A percentile compares a stretch with the other conserved stretches of the same genome.
Conservation (phyloP, 2,888 invertebrate genomes). For the Eristalinus aeneus region DNA sequence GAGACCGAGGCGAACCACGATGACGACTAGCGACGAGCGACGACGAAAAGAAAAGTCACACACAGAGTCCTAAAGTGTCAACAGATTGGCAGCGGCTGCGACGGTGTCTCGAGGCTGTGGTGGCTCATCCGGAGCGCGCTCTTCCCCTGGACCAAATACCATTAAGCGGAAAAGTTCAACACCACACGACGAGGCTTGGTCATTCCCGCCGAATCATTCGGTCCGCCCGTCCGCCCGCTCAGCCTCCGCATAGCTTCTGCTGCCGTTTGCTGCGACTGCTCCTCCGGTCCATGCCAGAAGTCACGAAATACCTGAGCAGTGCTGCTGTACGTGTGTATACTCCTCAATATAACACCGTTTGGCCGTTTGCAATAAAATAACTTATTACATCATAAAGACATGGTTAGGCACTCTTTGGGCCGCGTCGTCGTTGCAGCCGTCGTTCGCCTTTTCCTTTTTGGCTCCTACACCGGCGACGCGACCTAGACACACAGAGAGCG, state of each 20-base stretch:
- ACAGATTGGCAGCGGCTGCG: constrained; percentile 41
- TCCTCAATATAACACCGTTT: constrained; percentile 70
- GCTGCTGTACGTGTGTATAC: constrained; percentile 66
- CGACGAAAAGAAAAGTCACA: constrained; percentile 25
- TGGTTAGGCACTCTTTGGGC: constrained; percentile 70
- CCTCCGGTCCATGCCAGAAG: constrained; percentile 52
- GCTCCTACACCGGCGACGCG: constrained; percentile 12
- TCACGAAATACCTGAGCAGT: constrained; percentile 67
- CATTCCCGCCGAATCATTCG: constrained; percentile 66
- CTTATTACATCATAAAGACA: constrained; percentile 71
- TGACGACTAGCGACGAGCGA: neutral
- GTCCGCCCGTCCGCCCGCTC: constrained; percentile 53
- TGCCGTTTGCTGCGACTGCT: constrained; percentile 12
- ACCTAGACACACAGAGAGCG: neutral
- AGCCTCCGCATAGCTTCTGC: constrained; percentile 4
- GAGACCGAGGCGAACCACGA: constrained; percentile 14
- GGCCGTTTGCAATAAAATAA: constrained; percentile 71
- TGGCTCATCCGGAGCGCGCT: constrained; percentile 45
- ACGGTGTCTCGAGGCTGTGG: neutral
- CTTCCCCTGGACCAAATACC: constrained; percentile 68
- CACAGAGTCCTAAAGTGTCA: constrained; percentile 61
- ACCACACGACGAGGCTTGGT: constrained; percentile 69
- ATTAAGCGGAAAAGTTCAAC: constrained; percentile 68
- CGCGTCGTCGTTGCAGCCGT: constrained; percentile 1
- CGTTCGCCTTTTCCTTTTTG: constrained; percentile 58